Conservation (phyloP, 2,797 vertebrate genomes). For the Botia almorhae region DNA sequence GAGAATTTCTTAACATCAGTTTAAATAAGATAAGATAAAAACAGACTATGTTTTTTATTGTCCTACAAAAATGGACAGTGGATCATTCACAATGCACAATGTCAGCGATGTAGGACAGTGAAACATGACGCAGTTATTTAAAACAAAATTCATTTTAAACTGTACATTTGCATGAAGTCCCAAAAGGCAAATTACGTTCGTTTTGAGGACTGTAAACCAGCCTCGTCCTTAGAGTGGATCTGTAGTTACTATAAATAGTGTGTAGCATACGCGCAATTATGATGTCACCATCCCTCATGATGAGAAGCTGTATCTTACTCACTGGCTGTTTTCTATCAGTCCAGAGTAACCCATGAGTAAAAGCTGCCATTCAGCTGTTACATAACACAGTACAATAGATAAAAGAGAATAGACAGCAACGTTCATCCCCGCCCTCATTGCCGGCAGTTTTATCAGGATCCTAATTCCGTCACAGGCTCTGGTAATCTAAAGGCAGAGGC, state of each 20-base stretch:
- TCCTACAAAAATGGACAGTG: no score
- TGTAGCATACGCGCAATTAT: conserved; percentile 47
- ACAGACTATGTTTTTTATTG: no score
- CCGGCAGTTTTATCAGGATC: conserved; percentile 41
- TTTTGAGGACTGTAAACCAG: not conserved
- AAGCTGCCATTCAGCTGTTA: conserved; percentile 32
- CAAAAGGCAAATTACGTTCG: no score
- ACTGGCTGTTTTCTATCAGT: conserved; percentile 40
- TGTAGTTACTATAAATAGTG: conserved; percentile 55
- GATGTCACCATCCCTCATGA: conserved; percentile 49
- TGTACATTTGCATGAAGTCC: no score
- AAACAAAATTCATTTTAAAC: no score
- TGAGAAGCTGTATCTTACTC: conserved; percentile 42
- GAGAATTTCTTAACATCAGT: not conserved
- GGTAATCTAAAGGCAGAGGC: conserved; percentile 47
- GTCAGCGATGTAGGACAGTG: no score
- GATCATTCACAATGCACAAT: no score
- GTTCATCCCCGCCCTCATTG: conserved; percentile 21
- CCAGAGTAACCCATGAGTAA: conserved; percentile 24
- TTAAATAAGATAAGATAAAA: not conserved
- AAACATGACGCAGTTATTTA: no score
- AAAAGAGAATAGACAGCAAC: conserved; percentile 29
- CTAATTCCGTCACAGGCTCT: conserved; percentile 49
- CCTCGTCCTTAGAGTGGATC: conserved; percentile 33
- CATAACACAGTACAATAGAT: conserved; percentile 31